These are phyloP conservation scores for Prietella phreatophila DNA, from an alignment of 2,113 vertebrate genomes.

Conservation along the genomic window DNA sequence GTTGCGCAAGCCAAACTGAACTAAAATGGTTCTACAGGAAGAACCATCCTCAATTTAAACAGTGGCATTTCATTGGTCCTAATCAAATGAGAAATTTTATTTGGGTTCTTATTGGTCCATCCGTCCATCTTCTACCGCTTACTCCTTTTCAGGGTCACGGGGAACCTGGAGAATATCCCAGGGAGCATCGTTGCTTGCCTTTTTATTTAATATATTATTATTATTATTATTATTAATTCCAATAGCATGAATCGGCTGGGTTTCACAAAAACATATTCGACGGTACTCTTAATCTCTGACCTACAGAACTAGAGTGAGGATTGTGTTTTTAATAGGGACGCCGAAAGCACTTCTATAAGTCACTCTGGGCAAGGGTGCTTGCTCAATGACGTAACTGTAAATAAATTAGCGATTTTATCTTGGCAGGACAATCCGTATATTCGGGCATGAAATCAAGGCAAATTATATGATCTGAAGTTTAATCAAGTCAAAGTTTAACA, in stretches of 20 bases:
- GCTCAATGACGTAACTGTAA: background rate
- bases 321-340: background rate
- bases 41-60: no score
- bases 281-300: background rate
- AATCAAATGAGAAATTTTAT: background rate
- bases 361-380: background rate
- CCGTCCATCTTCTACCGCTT: no score
- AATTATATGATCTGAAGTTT: background rate
- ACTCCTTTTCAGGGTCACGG: no score
- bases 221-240: background rate
- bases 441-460: no score
- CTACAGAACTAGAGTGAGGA: background rate
- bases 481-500: background rate
- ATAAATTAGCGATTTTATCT: no score
- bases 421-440: no score
- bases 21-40: background rate
- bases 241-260: background rate
- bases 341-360: no score
- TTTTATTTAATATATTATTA: background rate
- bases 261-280: background rate
- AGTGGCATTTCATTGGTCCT: background rate
- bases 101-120: background rate
- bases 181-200: background rate
- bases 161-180: no score
- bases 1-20: background rate